phyloP scores from a whole-genome alignment of 2,888 invertebrate species.

The Pterobdella sp. region DNA sequence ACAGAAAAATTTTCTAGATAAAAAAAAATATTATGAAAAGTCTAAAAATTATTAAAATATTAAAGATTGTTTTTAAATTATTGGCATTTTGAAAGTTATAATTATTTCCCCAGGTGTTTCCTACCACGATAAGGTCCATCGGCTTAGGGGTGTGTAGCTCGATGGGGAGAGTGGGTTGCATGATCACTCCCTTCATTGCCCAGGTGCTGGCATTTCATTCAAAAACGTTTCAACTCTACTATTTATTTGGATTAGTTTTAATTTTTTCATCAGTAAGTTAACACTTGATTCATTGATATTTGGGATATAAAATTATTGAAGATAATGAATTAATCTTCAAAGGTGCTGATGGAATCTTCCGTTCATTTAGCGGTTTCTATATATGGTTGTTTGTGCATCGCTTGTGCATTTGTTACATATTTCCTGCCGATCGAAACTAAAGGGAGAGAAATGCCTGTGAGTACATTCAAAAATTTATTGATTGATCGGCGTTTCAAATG shows the following conservation, averaged over 20 bases:
- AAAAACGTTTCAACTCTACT: slow-evolving; percentile 62
- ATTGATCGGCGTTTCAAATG: too few species aligned
- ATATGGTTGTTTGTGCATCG: slow-evolving; percentile 67
- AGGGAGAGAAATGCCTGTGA: slow-evolving; percentile 56
- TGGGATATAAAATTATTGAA: neutral
- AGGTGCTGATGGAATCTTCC: slow-evolving; percentile 70
- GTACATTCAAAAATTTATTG: too few species aligned
- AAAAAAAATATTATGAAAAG: too few species aligned
- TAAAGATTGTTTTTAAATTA: neutral
- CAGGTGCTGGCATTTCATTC: slow-evolving; percentile 63
- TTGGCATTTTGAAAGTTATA: neutral
- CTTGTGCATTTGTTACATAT: slow-evolving; percentile 69
- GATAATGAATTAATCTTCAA: slow-evolving; percentile 31
- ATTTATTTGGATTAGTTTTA: neutral
- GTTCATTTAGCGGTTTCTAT: slow-evolving; percentile 66
- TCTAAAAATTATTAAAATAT: too few species aligned
- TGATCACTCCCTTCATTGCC: slow-evolving; percentile 86
- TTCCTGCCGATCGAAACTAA: slow-evolving; percentile 76
- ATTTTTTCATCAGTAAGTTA: neutral
- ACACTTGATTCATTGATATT: neutral
- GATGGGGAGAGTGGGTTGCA: slow-evolving; percentile 81
- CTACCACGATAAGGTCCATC: slow-evolving; percentile 75
- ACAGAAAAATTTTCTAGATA: too few species aligned
- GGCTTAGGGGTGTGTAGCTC: slow-evolving; percentile 88
- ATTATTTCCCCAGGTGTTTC: slow-evolving; percentile 61